Evolutionary conservation across 2,113 vertebrate genomes (phyloP).

Genomic region (Bubalus kerabau): DNA sequence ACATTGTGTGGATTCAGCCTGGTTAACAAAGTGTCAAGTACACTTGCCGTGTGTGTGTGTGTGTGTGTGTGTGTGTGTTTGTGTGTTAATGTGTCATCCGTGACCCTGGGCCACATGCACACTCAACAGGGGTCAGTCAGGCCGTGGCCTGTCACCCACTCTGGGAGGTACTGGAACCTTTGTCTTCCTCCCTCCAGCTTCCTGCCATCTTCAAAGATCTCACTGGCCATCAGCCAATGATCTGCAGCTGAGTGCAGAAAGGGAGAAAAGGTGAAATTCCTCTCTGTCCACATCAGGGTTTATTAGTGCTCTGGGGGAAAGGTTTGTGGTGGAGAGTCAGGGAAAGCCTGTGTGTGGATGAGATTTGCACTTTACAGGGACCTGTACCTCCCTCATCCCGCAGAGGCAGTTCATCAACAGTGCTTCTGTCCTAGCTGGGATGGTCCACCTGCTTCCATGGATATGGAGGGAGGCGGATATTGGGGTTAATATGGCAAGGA

Average conservation of each 20-base stretch:
- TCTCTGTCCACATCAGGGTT: rapidly evolving
- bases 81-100: rapidly evolving
- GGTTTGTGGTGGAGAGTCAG: not conserved
- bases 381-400: rapidly evolving
- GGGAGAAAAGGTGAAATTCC: not conserved
- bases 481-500: too few relatives aligned
- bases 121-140: rapidly evolving
- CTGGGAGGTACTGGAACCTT: not conserved
- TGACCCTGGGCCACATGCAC: rapidly evolving
- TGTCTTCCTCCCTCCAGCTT: not conserved
- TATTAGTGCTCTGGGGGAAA: not conserved
- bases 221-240: not conserved
- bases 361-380: rapidly evolving
- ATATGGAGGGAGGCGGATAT: rapidly evolving
- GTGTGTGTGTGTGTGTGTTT: not conserved
- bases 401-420: rapidly evolving
- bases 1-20: not conserved
- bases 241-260: not conserved
- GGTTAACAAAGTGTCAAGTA: rapidly evolving
- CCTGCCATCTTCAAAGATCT: not conserved
- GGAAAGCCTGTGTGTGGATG: rapidly evolving
- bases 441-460: not conserved
- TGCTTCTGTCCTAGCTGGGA: too few relatives aligned
- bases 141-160: not conserved
- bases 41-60: not conserved